These are phyloP conservation scores for Campoletis sonorensis DNA, from an alignment of 1,140 invertebrate species.

Conservation along the genomic window DNA sequence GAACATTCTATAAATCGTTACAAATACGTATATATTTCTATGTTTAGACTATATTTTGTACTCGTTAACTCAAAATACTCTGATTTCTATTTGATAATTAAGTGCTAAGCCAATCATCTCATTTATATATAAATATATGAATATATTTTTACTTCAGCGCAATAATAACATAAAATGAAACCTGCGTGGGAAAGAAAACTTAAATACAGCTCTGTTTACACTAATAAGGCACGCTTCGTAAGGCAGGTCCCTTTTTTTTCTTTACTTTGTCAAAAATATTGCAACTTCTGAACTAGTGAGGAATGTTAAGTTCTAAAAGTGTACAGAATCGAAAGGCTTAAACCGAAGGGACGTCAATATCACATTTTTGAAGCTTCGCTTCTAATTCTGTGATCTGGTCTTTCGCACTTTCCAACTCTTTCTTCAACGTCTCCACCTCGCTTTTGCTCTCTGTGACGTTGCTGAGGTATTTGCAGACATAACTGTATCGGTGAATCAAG, in stretches of 20 bases:
- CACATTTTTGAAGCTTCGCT: slow-evolving; percentile 76
- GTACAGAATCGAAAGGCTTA: neutral
- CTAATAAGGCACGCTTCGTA: slow-evolving; percentile 22
- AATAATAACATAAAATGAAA: neutral
- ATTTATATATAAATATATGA: too few relatives aligned
- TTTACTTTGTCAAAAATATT: neutral
- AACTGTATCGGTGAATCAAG: slow-evolving; percentile 68
- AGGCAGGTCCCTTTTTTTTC: neutral
- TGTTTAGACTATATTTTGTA: too few relatives aligned
- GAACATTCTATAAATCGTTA: too few relatives aligned
- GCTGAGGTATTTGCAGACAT: slow-evolving; percentile 75
- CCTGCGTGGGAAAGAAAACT: neutral
- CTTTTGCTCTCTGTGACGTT: slow-evolving; percentile 64
- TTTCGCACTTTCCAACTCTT: slow-evolving; percentile 78
- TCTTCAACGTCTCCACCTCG: slow-evolving; percentile 72
- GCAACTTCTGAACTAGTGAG: slow-evolving; percentile 6
- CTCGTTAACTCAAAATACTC: too few relatives aligned
- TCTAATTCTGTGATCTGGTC: slow-evolving; percentile 79
- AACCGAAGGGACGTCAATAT: slow-evolving; percentile 56
- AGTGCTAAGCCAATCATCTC: too few relatives aligned
- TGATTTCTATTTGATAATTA: too few relatives aligned
- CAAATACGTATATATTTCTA: too few relatives aligned
- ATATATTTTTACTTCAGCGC: too few relatives aligned
- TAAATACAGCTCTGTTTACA: slow-evolving; percentile 20
- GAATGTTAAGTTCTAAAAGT: slow-evolving; percentile 10